Conservation (phyloP, 2,113 vertebrate species). For the Myiopsitta monachus region DNA sequence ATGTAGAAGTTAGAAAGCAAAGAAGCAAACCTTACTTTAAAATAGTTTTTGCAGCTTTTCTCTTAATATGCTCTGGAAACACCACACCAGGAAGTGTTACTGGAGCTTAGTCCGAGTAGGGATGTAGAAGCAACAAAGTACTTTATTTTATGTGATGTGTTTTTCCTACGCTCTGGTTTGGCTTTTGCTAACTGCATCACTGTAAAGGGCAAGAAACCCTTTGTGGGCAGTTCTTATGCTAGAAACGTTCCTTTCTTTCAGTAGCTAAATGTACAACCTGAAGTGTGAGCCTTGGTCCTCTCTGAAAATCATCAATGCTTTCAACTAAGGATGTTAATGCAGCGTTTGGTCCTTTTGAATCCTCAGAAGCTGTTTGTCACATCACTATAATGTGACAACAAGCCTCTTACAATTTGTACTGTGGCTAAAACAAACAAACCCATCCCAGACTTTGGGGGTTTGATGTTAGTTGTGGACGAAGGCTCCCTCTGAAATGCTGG, state of each 20-base stretch:
- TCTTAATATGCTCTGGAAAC: background rate
- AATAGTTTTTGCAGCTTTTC: background rate
- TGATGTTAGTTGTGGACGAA: background rate
- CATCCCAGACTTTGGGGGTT: background rate
- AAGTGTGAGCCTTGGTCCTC: background rate
- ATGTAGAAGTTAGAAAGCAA: background rate
- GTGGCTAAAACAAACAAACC: background rate
- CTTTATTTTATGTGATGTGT: background rate
- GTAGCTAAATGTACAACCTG: background rate
- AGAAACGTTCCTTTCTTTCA: background rate
- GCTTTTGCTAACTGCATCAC: background rate
- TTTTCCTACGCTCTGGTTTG: background rate
- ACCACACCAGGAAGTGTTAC: accelerated
- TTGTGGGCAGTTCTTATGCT: background rate
- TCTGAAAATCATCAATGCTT: background rate
- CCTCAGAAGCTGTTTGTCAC: background rate
- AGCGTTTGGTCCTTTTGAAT: background rate
- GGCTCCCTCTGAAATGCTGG: background rate
- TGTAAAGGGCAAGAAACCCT: background rate
- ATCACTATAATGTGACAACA: background rate
- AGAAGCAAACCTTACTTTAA: background rate
- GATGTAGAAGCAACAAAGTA: background rate
- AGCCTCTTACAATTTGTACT: background rate
- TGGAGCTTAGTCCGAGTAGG: background rate
- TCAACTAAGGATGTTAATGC: background rate